Evolutionary conservation across 92 coral and sea anemone species (phyloP).

Genomic region (Chrysogorgia sp.): DNA sequence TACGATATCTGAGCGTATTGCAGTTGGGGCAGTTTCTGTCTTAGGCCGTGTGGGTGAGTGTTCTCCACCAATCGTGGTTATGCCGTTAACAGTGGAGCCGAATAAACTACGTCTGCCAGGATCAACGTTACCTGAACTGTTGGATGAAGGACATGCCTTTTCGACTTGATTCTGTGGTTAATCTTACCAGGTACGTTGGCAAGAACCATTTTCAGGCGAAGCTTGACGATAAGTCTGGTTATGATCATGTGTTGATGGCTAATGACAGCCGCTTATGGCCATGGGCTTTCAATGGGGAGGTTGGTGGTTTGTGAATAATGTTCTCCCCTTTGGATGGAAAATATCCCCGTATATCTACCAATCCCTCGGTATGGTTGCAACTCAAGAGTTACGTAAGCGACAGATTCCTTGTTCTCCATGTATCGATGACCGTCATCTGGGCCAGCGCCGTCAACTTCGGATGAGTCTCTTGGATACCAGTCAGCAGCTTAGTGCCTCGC

Average conservation of each 20-base stretch:
- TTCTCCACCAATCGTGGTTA: constrained; percentile 47
- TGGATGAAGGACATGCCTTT: too few relatives aligned
- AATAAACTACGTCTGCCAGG: constrained; percentile 27
- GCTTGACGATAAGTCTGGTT: constrained; percentile 52
- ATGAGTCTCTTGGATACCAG: too few relatives aligned
- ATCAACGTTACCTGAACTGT: constrained; percentile 51
- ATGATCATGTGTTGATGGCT: constrained; percentile 44
- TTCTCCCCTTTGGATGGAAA: too few relatives aligned
- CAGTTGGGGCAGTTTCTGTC: constrained; percentile 40
- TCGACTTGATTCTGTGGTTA: constrained; percentile 43
- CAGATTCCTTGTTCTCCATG: constrained; percentile 46
- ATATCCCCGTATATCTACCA: too few relatives aligned
- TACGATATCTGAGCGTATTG: constrained; percentile 23
- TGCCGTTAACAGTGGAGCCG: constrained; percentile 51
- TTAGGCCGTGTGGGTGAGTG: constrained; percentile 27
- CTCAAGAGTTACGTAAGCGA: constrained; percentile 18
- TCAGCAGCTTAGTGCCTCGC: background rate
- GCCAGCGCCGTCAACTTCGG: constrained; percentile 28
- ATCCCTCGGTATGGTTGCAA: too few relatives aligned
- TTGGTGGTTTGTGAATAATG: too few relatives aligned
- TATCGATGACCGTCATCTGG: constrained; percentile 48
- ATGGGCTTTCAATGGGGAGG: too few relatives aligned
- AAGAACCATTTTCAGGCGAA: constrained; percentile 34
- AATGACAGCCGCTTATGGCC: constrained; percentile 31
- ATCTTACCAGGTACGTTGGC: constrained; percentile 32